Conservation (phyloP, 2,113 vertebrate species). For the Argyrosomus japonicus region DNA sequence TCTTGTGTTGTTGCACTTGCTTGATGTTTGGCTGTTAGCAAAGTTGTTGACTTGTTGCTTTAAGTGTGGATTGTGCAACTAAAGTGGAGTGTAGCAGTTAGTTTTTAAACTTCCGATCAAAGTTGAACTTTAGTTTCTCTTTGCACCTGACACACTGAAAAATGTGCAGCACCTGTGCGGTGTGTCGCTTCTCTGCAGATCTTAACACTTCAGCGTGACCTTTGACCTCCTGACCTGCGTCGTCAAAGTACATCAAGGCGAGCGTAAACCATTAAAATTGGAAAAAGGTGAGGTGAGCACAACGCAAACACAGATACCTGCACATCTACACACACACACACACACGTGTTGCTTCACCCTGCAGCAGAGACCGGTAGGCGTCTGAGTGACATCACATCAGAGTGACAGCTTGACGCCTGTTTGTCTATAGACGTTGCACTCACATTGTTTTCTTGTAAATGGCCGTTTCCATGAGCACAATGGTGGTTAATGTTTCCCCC, state of each 20-base stretch:
- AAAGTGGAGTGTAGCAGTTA: too few relatives aligned
- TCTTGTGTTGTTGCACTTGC: too few relatives aligned
- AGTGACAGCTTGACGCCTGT: conserved; percentile 62
- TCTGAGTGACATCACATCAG: conserved; percentile 32
- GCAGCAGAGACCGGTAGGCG: neutral
- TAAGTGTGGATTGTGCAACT: too few relatives aligned
- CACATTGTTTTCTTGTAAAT: conserved; percentile 62
- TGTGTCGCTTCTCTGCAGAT: neutral
- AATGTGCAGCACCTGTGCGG: neutral
- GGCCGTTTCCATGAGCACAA: conserved; percentile 50
- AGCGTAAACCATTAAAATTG: neutral
- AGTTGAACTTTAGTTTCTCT: too few relatives aligned
- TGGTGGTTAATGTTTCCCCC: conserved; percentile 33
- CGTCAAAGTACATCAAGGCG: neutral
- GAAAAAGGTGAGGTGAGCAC: neutral
- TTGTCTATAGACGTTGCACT: conserved; percentile 52
- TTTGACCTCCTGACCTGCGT: neutral
- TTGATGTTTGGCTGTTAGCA: too few relatives aligned
- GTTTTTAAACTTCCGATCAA: too few relatives aligned
- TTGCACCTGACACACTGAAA: neutral
- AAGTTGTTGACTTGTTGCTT: too few relatives aligned
- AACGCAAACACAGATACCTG: conserved; percentile 16
- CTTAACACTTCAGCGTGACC: too few relatives aligned
- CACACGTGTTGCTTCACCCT: conserved; percentile 29
- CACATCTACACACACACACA: conserved; percentile 30